phyloP scores from a whole-genome alignment of 2,888 invertebrate species.

The Andrena flavipes region DNA sequence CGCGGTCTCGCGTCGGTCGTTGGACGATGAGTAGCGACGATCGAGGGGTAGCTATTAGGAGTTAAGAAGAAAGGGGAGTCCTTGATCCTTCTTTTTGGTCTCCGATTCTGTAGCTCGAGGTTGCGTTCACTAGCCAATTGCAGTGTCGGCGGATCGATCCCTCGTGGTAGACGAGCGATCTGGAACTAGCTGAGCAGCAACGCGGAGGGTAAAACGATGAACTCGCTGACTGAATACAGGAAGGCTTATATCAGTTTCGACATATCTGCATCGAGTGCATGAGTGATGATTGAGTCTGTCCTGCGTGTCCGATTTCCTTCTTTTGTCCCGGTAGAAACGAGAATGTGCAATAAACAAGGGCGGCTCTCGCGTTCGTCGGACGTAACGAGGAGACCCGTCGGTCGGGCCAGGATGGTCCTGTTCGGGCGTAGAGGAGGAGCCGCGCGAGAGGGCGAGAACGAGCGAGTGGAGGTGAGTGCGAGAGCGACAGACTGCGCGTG shows the following conservation, averaged over 20 bases:
- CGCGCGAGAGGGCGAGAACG: conserved; percentile 5
- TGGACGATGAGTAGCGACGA: background rate
- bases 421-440: background rate
- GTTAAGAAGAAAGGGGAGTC: background rate
- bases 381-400: background rate
- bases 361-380: conserved; percentile 11
- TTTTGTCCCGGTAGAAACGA: conserved; percentile 37
- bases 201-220: background rate
- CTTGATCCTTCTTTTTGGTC: background rate
- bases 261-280: conserved; percentile 77
- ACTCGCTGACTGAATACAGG: conserved; percentile 44
- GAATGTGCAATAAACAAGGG: conserved; percentile 67
- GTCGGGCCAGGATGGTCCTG: conserved; percentile 3
- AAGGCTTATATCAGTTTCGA: conserved; percentile 79
- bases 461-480: conserved; percentile 34
- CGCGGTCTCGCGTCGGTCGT: background rate
- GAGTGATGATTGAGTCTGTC: conserved; percentile 48
- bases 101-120: background rate
- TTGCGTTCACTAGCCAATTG: background rate
- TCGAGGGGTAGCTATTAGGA: background rate
- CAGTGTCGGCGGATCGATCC: background rate
- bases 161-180: conserved; percentile 6
- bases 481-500: conserved; percentile 65
- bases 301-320: conserved; percentile 50
- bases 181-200: background rate